phyloP scores from a whole-genome alignment of 2,113 vertebrate genomes.

The Nematolebias whitei region DNA sequence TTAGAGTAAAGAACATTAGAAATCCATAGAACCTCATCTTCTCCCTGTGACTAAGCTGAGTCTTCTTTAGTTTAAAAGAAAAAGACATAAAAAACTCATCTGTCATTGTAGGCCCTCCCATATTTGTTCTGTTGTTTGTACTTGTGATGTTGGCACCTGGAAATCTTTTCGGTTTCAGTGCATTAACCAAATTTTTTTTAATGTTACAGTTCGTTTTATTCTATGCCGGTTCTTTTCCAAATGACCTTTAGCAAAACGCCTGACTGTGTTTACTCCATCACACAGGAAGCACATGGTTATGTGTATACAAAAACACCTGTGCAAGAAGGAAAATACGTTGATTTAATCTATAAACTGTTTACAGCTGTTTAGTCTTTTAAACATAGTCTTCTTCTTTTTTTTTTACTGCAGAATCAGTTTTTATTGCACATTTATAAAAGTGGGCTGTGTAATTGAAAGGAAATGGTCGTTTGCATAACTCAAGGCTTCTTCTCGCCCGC shows the following conservation, averaged over 20 bases:
- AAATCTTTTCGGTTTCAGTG: constrained; percentile 21
- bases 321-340: constrained; percentile 1
- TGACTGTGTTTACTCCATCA: constrained; percentile 67
- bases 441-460: constrained; percentile 56
- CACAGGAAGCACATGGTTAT: constrained; percentile 38
- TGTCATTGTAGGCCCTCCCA: constrained; percentile 23
- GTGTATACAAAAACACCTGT: constrained; percentile 80
- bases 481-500: neutral
- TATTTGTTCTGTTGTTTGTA: constrained; percentile 51
- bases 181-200: constrained; percentile 56
- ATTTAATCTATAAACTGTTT: constrained; percentile 19
- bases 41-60: constrained; percentile 36
- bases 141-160: constrained; percentile 35
- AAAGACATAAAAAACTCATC: constrained; percentile 19
- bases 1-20: constrained; percentile 34
- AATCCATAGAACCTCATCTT: constrained; percentile 43
- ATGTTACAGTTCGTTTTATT: constrained; percentile 60
- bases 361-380: constrained; percentile 13
- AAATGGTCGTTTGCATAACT: constrained; percentile 56
- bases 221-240: constrained; percentile 50
- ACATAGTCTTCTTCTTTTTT: no score
- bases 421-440: constrained; percentile 1
- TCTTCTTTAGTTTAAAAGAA: constrained; percentile 26
- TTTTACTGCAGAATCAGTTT: neutral
- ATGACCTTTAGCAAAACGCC: constrained; percentile 61